Base-by-base conservation (phyloP, 2,113 vertebrate species). In the Larimichthys crocea region DNA sequence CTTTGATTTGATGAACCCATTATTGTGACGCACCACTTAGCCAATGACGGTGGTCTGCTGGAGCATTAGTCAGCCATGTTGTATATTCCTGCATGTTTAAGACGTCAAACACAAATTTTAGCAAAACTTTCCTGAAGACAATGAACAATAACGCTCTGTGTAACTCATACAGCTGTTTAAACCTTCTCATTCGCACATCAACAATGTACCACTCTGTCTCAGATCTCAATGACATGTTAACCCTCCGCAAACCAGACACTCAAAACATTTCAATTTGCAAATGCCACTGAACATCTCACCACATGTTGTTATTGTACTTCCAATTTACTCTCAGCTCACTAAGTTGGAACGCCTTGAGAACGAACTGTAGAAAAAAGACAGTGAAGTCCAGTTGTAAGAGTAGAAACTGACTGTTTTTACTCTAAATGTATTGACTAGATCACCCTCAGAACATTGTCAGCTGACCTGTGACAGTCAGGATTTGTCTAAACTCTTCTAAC, bases 41-140 rank as follows among this genome's bases (percentile, higher is more conserved):
- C 31, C 46, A 17, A 24, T 88, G 70, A 77, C 15, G 56, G 64
- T 66, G 14, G 65, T 83, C 80, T 82, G 61, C 57, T 15, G 40
- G 24, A 7, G n/a, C 42, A 35, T 86, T 86, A 84, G 68, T 86
- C 68, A 82, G 56, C 60, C 20, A 46, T 42, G 53, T 59, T 91
- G 79, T 84, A 76, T 77, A 69, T 80, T 78, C 42, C 59, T 56
- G 44, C 29, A 50, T n/a, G 22, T 79, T 68, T 49, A 60, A 86
- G 80, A 89, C 79, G 89, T 91, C 91, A 91, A 89, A 86, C 84
- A 85, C 76, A 74, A 79, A 90, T 92, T 87, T 81, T 2, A 81
- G 82, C 46, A 77, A 83, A 63, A 67, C 50, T 35, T 62, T 83
- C 66, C 62, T 42, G 35, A 78, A 79, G 82, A 86, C 86, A 60